Conservation (phyloP, 1,140 invertebrate species). For the Argopecten irradians region DNA sequence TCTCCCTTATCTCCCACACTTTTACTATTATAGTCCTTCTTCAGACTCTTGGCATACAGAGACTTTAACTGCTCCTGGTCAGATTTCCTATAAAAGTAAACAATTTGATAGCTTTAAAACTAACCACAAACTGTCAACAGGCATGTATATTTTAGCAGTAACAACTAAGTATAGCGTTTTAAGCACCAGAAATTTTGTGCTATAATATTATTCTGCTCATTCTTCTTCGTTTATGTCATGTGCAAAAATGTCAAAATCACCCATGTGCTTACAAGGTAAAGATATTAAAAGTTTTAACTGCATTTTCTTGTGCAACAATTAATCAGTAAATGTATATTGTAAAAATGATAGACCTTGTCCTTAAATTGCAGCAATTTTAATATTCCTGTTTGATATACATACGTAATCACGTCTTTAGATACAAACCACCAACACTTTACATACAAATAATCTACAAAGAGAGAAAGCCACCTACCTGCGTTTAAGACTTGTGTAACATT, state of each 20-base stretch:
- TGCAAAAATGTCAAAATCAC: too few relatives aligned
- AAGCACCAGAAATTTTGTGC: too few relatives aligned
- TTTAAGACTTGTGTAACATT: slow-evolving; percentile 37
- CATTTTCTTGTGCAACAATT: too few relatives aligned
- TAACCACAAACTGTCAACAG: background rate
- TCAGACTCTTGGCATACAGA: slow-evolving; percentile 37
- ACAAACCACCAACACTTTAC: background rate
- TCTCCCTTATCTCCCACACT: background rate
- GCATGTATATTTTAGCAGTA: background rate
- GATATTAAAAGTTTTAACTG: too few relatives aligned
- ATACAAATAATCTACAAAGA: background rate
- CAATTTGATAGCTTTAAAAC: background rate
- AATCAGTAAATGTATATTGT: too few relatives aligned
- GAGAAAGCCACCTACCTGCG: slow-evolving; percentile 36
- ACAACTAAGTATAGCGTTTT: background rate
- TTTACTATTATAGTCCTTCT: background rate
- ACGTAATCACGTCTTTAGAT: background rate
- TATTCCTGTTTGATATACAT: background rate
- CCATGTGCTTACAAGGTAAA: too few relatives aligned
- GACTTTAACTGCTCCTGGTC: slow-evolving; percentile 30
- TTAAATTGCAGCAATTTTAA: background rate
- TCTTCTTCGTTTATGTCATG: too few relatives aligned
- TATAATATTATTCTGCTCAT: too few relatives aligned
- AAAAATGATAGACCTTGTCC: too few relatives aligned
- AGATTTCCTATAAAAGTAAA: slow-evolving; percentile 19